Base-by-base conservation (phyloP, 2,797 vertebrate genomes). In the Pelobates cultripes region DNA sequence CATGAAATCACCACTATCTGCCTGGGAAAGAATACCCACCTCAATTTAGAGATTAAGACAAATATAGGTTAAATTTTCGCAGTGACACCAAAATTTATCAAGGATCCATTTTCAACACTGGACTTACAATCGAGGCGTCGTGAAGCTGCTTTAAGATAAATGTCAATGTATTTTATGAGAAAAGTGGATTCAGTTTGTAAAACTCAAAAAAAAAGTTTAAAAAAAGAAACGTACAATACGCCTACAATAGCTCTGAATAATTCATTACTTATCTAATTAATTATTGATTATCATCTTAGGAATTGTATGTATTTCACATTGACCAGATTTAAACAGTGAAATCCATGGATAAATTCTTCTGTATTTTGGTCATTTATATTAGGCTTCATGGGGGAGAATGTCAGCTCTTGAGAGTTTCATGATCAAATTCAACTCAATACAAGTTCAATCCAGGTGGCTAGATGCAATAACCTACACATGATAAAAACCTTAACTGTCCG, bases 201-300 rank as follows among this genome's bases (percentile, higher is more conserved):
- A 44, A 61, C 45, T 63, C 13, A 9, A 41, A 51, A 53, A 66
- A 45, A 51, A 68, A n/a, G n/a, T n/a, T n/a, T n/a, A n/a, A 4
- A 44, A 28, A 42, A 45, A 47, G 53, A 17, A 69, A 69, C 51
- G n/a, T 60, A 73, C 17, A 55, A 61, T 41, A 51, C 7, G 14
- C 7, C 44, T n/a, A 71, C 77, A 69, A 81, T 45, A 73, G 15
- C n/a, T 4, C 10, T 81, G 73, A 81, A 81, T 81, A 68, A 75
- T 81, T 60, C 60, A 81, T 60, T 7, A 43, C 3, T 28, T 42
- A 61, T 80, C 69, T 67, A 28, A 43, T 69, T 68, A 70, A 81
- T 75, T 81, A 81, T 81, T 75, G 66, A 81, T 75, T 64, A 43
- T 44, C 43, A 51, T 51, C 79, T 66, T 4, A 28, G 67, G 72